Percentiles rank a stretch among this genome's conserved stretches.
Evolutionary conservation across 2,113 vertebrate species (phyloP).

Genomic region (Rhynchopsitta pachyrhyncha): DNA sequence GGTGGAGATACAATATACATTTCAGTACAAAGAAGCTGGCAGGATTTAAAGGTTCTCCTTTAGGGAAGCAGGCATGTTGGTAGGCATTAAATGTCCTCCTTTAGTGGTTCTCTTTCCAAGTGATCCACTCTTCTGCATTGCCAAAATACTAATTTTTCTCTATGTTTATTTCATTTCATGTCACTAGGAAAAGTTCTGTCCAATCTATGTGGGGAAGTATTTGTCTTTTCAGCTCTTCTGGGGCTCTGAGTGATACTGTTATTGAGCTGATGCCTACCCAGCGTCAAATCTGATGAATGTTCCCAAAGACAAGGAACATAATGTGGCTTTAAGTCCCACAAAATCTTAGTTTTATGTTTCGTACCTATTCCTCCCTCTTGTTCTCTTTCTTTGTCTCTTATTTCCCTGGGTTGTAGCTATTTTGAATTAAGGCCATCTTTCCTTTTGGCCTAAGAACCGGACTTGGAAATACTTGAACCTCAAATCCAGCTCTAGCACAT

Average conservation of each 20-base stretch:
- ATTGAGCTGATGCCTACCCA: not conserved
- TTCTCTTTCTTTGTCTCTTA: slow-evolving; percentile 15
- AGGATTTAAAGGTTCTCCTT: not conserved
- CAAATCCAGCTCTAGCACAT: not conserved
- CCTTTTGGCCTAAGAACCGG: slow-evolving; percentile 26
- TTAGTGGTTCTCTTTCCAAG: not conserved
- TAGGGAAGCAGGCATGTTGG: not conserved
- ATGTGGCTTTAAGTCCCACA: slow-evolving; percentile 28
- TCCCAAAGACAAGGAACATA: not conserved
- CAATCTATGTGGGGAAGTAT: not conserved
- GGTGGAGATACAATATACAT: not conserved
- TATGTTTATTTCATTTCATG: not conserved
- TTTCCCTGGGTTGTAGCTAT: slow-evolving; percentile 53
- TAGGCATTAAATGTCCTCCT: not conserved
- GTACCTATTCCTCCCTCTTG: not conserved
- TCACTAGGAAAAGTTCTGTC: not conserved
- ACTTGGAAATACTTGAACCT: slow-evolving; percentile 49
- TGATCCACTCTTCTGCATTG: not conserved
- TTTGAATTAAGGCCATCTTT: slow-evolving; percentile 48
- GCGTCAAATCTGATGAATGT: not conserved
- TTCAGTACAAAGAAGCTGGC: not conserved
- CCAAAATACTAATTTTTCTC: not conserved
- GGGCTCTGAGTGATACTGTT: not conserved
- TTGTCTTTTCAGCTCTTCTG: not conserved
- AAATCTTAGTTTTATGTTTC: slow-evolving; percentile 26